These are phyloP conservation scores for Oryzias javanicus DNA, from an alignment of 2,113 vertebrate species.

Conservation along the genomic window DNA sequence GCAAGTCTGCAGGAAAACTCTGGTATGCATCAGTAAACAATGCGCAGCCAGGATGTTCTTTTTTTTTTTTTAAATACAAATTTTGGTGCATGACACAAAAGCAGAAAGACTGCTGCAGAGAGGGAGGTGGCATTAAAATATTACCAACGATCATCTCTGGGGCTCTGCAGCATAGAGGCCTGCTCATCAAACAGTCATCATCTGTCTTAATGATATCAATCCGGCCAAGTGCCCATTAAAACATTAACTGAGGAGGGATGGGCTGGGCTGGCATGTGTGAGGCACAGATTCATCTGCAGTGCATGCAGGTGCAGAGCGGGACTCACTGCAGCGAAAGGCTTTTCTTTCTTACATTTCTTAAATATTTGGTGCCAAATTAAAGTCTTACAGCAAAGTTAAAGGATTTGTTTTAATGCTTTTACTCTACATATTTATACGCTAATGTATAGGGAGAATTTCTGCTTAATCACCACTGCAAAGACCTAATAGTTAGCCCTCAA, in stretches of 20 bases:
- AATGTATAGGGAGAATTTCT: too few species aligned
- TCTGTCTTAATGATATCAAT: conserved; percentile 57
- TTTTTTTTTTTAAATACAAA: conserved; percentile 49
- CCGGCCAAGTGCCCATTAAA: conserved; percentile 61
- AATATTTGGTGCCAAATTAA: too few species aligned
- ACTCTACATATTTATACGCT: too few species aligned
- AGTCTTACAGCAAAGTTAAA: too few species aligned
- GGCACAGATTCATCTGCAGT: conserved; percentile 26
- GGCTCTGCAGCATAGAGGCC: conserved; percentile 40
- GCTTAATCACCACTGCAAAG: too few species aligned
- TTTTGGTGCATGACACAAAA: conserved; percentile 21
- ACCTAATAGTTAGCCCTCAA: too few species aligned
- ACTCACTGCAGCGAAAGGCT: not conserved
- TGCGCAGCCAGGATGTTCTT: conserved; percentile 26
- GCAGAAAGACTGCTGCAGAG: conserved; percentile 20
- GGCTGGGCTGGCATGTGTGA: conserved; percentile 28
- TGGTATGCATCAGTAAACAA: conserved; percentile 59
- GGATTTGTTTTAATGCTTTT: too few species aligned
- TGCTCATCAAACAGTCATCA: conserved; percentile 68
- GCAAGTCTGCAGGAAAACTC: conserved; percentile 51
- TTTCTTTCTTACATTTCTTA: too few species aligned
- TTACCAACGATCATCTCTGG: conserved; percentile 40
- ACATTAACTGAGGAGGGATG: conserved; percentile 52
- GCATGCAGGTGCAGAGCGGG: not conserved
- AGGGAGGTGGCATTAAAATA: conserved; percentile 26